Percentiles rank a stretch among this genome's conserved stretches.
phyloP scores from a whole-genome alignment of 64 coral and sea anemone species.

The Platygyra sinensis region DNA sequence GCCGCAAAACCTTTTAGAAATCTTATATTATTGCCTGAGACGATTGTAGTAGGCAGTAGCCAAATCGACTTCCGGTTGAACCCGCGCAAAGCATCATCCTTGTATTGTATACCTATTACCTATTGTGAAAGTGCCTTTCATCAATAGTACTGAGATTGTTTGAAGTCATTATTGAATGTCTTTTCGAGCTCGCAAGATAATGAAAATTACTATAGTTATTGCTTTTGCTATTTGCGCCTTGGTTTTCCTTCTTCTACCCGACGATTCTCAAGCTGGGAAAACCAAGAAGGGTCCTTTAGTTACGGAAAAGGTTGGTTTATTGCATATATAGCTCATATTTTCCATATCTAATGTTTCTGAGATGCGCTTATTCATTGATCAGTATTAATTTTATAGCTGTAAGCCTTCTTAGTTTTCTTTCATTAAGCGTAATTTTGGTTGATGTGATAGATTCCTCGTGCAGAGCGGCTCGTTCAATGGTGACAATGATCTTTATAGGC shows the following conservation, averaged over 20 bases:
- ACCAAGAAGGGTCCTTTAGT: slow-evolving; percentile 89
- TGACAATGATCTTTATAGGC: too few species aligned
- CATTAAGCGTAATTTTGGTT: too few species aligned
- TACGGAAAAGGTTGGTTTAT: slow-evolving; percentile 74
- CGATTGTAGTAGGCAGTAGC: too few species aligned
- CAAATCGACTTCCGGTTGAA: not conserved
- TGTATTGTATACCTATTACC: too few species aligned
- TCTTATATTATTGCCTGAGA: not conserved
- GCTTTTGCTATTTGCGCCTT: slow-evolving; percentile 49
- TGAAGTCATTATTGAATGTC: slow-evolving; percentile 6
- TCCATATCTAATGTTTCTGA: not conserved
- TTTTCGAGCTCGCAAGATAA: slow-evolving; percentile 16
- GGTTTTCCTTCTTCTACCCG: slow-evolving; percentile 80
- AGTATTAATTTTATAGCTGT: too few species aligned
- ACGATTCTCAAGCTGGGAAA: slow-evolving; percentile 67
- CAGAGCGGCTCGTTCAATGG: too few species aligned
- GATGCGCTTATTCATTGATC: not conserved
- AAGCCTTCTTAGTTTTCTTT: too few species aligned
- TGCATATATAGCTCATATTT: too few species aligned
- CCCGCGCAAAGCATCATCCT: slow-evolving; percentile 28
- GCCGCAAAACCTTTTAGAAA: not conserved
- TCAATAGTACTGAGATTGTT: not conserved
- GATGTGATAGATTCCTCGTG: too few species aligned
- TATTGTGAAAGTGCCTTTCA: too few species aligned
- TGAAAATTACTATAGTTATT: slow-evolving; percentile 72